Conservation (phyloP, 2,113 vertebrate species). For the Phylloscopus trochilus region DNA sequence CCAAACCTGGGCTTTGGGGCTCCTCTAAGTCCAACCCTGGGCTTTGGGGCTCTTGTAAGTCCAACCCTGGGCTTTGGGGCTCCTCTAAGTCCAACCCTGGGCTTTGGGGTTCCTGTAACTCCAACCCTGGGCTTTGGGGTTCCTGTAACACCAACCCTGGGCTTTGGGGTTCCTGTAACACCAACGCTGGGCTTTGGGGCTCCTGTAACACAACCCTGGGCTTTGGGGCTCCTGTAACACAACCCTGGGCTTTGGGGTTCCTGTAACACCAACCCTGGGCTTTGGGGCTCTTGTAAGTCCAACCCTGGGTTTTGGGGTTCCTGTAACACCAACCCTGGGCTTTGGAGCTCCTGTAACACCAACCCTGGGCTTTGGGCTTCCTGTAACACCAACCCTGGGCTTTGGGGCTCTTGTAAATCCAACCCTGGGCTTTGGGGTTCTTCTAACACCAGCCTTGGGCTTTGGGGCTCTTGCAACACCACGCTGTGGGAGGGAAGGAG, state of each 20-base stretch:
- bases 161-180: background rate
- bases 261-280: too few relatives aligned
- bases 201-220: too few relatives aligned
- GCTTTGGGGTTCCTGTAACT: background rate
- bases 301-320: too few relatives aligned
- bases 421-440: accelerated
- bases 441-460: too few relatives aligned
- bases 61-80: too few relatives aligned
- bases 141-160: too few relatives aligned
- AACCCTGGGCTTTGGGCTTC: too few relatives aligned
- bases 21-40: accelerated
- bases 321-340: too few relatives aligned
- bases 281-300: background rate
- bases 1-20: background rate
- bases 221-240: background rate
- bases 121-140: too few relatives aligned
- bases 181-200: accelerated
- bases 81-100: too few relatives aligned
- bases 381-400: too few relatives aligned
- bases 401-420: background rate
- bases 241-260: too few relatives aligned
- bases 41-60: background rate
- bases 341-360: background rate
- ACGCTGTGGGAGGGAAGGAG: background rate
- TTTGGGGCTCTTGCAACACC: background rate